Base-by-base conservation (phyloP, 2,113 vertebrate species). In the Spizaetus ornatus region DNA sequence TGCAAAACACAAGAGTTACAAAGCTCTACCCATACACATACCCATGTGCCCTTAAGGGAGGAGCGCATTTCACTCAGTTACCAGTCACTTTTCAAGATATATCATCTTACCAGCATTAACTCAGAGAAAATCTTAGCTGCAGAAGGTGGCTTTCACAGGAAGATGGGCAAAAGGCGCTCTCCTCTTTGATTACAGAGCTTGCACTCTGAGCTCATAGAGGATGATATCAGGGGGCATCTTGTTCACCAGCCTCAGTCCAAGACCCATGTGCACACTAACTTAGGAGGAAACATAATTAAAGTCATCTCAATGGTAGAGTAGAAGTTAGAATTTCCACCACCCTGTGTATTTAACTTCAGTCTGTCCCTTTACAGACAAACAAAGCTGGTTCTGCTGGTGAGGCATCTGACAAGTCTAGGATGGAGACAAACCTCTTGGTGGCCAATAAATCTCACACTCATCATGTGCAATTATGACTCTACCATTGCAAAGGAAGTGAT, bases 371-470 rank as follows among this genome's bases (percentile, higher is more conserved):
- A 43, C 12, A 89, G 50, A 58, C 29, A 47, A 63, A 47, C 6
- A 66, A 66, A 52, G 5, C 2, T 43, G 9, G 13, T 55, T 76
- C 40, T 93, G 65, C 27, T 89, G 15, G 4, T 82, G 34, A 78
- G 12, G 8, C 13, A 76, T 63, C 27, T 62, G 25, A 36, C 6
- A 29, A 0, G 9, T 63, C 43, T 34, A 42, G 10, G 23, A 50
- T 16, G 34, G 40, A 87, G 59, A 17, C 26, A 81, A 94, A 73
- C 5, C 2, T 89, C n/a, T 63, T 69, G 31, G 32, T 86, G 86
- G 88, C 58, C 62, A 97, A 88, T 77, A 93, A 73, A 93, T 86
- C 76, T 88, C 74, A 69, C 71, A 93, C 29, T 45, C 21, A n/a
- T 63, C 63, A 52, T 29, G 16, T 77, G 74, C 40, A 81, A 53